Conservation (phyloP, 2,888 invertebrate genomes). For the Amphipyra tragopoginis region DNA sequence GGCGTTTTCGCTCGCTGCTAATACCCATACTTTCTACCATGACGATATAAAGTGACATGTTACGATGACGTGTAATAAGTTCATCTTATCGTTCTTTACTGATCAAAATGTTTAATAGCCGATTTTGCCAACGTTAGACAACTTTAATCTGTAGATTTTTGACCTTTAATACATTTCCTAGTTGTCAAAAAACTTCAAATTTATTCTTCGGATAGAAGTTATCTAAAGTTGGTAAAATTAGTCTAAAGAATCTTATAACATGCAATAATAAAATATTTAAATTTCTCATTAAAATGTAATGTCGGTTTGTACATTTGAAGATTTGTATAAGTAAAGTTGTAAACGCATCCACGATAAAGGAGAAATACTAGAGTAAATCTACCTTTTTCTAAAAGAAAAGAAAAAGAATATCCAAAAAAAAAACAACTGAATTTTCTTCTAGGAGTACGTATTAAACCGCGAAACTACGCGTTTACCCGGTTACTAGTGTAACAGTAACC, state of each 20-base stretch:
- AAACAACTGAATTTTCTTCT: conserved; percentile 18
- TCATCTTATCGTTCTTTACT: background rate
- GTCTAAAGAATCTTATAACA: background rate
- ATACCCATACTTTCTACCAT: conserved; percentile 65
- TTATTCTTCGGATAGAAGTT: too few relatives aligned
- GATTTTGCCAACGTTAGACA: too few relatives aligned
- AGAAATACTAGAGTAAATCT: too few relatives aligned
- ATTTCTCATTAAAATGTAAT: conserved; percentile 4
- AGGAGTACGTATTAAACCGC: conserved; percentile 44
- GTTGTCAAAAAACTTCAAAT: too few relatives aligned
- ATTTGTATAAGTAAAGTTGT: too few relatives aligned
- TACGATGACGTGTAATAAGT: conserved; percentile 23
- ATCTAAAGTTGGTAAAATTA: too few relatives aligned
- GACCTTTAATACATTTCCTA: too few relatives aligned
- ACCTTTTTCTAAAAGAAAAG: too few relatives aligned
- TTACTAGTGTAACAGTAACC: conserved; percentile 75
- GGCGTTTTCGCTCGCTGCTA: conserved; percentile 78
- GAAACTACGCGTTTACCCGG: conserved; percentile 68
- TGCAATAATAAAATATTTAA: background rate
- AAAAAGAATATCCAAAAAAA: conserved; percentile 1
- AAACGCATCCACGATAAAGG: too few relatives aligned
- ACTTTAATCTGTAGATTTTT: too few relatives aligned
- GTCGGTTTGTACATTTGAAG: too few relatives aligned
- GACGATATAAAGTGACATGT: conserved; percentile 65
- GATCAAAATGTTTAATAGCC: background rate